Base-by-base conservation (phyloP, 2,888 invertebrate species). In the Lapara coniferarum region DNA sequence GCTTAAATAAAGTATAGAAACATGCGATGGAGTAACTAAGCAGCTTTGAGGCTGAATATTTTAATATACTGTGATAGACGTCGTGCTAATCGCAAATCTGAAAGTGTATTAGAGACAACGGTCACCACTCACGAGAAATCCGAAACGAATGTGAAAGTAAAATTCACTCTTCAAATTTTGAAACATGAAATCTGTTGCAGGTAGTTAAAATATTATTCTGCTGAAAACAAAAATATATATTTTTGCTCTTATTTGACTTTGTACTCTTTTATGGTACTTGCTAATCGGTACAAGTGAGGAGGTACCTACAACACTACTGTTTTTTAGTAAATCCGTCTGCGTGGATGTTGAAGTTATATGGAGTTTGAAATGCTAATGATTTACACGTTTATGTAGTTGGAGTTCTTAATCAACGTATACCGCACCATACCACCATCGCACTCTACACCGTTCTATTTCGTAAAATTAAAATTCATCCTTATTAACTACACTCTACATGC, bases 131-230 rank as follows among this genome's bases (percentile, higher is more conserved):
- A 16, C n/a, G 58, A 58, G 37, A 44, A 25, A 63, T 19, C 16
- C 46, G 46, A 46, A 10, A 63, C 46, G 19, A 16, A 63, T 46
- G 59, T 63, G 59, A 63, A 63, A 63, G 59, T 63, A 63, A 63
- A 63, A 12, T 16, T 44, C 59, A 19, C 46, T 57, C 25, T 46
- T 19, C 46, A 16, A 63, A 55, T 55, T 44, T 5, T 0, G 8
- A 37, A 37, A 44, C 2, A 59, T 10, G n/a, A 44, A 8, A 16
- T n/a, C 6, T 37, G 10, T 1, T 8, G 10, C 10, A 5, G 12
- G 46, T 16, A 12, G 10, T 10, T 16, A 37, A 19, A 25, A 10
- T n/a, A 44, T 10, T 58, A 44, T 16, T 6, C 8, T 10, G 10
- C 8, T 14, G 10, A 14, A 14, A 55, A 16, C 10, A 55, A 55